These are phyloP conservation scores for Aphelenchoides bicaudatus DNA, from an alignment of 2,888 invertebrate genomes.

Conservation along the genomic window DNA sequence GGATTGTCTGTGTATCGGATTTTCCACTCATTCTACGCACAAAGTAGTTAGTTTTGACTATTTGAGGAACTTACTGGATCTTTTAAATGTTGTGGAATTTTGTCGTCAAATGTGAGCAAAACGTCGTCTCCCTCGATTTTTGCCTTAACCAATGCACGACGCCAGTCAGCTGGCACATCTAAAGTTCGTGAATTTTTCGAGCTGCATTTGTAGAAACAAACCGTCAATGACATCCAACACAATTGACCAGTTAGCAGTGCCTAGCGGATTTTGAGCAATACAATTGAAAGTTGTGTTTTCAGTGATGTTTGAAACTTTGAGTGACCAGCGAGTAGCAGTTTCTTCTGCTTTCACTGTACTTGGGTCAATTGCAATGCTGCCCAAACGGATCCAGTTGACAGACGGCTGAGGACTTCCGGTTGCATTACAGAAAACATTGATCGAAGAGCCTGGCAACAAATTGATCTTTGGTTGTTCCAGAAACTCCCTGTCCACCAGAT, in stretches of 20 bases:
- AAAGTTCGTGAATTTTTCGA: neutral
- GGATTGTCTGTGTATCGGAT: conserved; percentile 53
- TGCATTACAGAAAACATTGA: conserved; percentile 57
- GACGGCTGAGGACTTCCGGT: conserved; percentile 54
- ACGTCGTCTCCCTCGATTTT: conserved; percentile 49
- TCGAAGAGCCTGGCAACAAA: conserved; percentile 55
- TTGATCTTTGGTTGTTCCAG: conserved; percentile 50
- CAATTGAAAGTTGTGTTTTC: conserved; percentile 58
- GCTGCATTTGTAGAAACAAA: conserved; percentile 9
- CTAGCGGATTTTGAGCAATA: conserved; percentile 57
- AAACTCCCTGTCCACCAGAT: conserved; percentile 53
- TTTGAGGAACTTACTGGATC: conserved; percentile 38
- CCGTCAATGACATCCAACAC: conserved; percentile 45
- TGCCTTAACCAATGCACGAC: conserved; percentile 48
- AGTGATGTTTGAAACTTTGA: conserved; percentile 55
- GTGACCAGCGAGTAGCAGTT: conserved; percentile 47
- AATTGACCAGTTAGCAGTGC: conserved; percentile 60
- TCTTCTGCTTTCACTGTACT: conserved; percentile 48
- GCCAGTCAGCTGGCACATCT: conserved; percentile 51
- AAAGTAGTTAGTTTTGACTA: no score
- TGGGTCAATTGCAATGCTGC: conserved; percentile 56
- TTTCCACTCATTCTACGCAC: conserved; percentile 48
- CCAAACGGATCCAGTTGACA: conserved; percentile 58
- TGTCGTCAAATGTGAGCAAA: conserved; percentile 49
- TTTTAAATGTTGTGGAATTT: conserved; percentile 50